A percentile compares a stretch with the other conserved stretches of the same genome.
phyloP scores from a whole-genome alignment of 2,888 invertebrate species.

The Odontomyia ornata region DNA sequence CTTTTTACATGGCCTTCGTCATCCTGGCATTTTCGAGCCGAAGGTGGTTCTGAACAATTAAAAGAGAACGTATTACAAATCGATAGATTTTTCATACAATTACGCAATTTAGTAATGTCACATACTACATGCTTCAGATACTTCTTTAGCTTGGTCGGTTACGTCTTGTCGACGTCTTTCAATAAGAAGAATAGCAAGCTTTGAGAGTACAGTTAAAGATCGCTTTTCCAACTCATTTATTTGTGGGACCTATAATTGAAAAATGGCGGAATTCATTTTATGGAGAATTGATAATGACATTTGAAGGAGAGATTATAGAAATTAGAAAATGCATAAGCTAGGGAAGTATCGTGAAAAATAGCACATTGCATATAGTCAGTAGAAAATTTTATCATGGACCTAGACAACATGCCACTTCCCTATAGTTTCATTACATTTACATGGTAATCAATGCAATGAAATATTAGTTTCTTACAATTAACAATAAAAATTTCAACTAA shows the following conservation, averaged over 20 bases:
- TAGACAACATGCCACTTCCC: no score
- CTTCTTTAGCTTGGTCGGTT: conserved; percentile 93
- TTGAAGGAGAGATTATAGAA: not conserved
- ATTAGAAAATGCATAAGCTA: no score
- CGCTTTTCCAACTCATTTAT: conserved; percentile 83
- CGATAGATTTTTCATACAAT: not conserved
- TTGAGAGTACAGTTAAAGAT: conserved; percentile 75
- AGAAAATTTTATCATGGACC: not conserved
- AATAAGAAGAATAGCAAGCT: conserved; percentile 78
- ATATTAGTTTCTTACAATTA: no score
- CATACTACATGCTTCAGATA: conserved; percentile 73
- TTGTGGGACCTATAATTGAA: conserved; percentile 68
- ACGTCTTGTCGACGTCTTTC: conserved; percentile 90
- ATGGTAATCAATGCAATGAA: no score
- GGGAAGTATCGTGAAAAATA: no score
- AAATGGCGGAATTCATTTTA: not conserved
- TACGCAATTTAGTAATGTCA: no score
- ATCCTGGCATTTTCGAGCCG: conserved; percentile 63
- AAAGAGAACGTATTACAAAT: not conserved
- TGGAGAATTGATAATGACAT: not conserved
- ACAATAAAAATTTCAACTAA: no score
- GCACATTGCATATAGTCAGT: no score
- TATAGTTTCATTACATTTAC: no score
- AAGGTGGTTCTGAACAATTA: conserved; percentile 12
- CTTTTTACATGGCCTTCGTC: conserved; percentile 79